Evolutionary conservation across 2,888 invertebrate genomes (phyloP).

Genomic region (Acrocyrtus sp.): DNA sequence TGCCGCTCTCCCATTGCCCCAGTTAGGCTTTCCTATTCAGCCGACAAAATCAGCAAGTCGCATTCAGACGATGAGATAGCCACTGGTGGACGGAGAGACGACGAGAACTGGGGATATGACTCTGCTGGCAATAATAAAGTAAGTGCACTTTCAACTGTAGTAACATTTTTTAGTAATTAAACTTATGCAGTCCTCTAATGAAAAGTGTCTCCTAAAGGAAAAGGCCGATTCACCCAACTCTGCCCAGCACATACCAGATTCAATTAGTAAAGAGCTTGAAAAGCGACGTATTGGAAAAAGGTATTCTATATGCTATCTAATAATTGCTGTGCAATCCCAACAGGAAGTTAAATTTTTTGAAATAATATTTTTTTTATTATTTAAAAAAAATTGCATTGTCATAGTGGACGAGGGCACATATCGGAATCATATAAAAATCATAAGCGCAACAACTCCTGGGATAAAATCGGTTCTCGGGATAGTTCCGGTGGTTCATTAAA

Average conservation of each 20-base stretch:
- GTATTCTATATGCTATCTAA: too few species aligned
- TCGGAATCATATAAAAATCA: constrained; percentile 60
- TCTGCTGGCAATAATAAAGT: constrained; percentile 59
- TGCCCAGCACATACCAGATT: constrained; percentile 72
- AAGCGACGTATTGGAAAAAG: constrained; percentile 73
- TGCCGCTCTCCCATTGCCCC: constrained; percentile 85
- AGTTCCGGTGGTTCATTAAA: constrained; percentile 62
- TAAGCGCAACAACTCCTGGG: constrained; percentile 61
- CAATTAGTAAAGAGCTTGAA: constrained; percentile 75
- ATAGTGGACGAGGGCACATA: constrained; percentile 53
- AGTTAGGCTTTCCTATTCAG: constrained; percentile 78
- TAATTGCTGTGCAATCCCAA: too few species aligned
- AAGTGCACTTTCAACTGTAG: background rate
- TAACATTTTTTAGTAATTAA: background rate
- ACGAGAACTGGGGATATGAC: constrained; percentile 69
- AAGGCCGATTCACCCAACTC: constrained; percentile 64
- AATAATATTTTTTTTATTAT: too few species aligned
- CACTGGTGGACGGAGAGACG: constrained; percentile 44
- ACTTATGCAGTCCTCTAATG: too few species aligned
- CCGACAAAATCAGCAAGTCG: constrained; percentile 68
- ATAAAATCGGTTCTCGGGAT: constrained; percentile 61
- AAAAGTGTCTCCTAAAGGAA: constrained; percentile 57
- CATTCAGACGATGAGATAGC: constrained; percentile 62
- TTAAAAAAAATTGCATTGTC: background rate
- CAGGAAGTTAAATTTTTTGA: too few species aligned